These are phyloP conservation scores for Maniola jurtina DNA, from an alignment of 1,140 invertebrate genomes.

Conservation along the genomic window DNA sequence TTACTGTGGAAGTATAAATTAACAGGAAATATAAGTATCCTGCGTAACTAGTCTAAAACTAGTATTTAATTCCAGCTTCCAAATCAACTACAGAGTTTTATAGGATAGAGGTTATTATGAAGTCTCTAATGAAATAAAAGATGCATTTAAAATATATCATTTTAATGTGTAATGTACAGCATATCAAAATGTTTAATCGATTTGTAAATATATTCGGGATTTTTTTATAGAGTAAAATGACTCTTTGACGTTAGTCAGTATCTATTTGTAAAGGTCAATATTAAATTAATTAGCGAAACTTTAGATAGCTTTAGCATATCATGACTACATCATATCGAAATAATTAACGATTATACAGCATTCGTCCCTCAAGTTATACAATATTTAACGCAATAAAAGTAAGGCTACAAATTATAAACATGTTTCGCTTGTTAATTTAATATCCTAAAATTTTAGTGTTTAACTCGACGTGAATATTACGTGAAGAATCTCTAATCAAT, in stretches of 20 bases:
- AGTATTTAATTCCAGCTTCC: conserved; percentile 41
- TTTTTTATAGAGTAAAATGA: conserved; percentile 11
- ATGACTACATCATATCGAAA: background rate
- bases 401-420: background rate
- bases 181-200: conserved; percentile 64
- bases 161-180: conserved; percentile 57
- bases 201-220: conserved; percentile 64
- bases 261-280: background rate
- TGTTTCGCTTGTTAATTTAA: conserved; percentile 13
- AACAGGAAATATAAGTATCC: conserved; percentile 27
- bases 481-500: conserved; percentile 59
- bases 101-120: conserved; percentile 20
- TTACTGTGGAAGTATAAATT: conserved; percentile 13
- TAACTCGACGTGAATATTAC: conserved; percentile 32
- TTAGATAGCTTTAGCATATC: background rate
- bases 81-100: conserved; percentile 32
- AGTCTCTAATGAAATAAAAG: conserved; percentile 23
- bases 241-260: background rate
- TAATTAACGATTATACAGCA: background rate
- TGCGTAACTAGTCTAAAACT: conserved; percentile 52
- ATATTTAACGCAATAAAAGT: background rate
- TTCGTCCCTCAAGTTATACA: background rate
- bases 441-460: conserved; percentile 2
- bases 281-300: conserved; percentile 11
- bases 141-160: conserved; percentile 42